Base-by-base conservation (phyloP, 2,797 vertebrate genomes). In the Pampus argenteus region DNA sequence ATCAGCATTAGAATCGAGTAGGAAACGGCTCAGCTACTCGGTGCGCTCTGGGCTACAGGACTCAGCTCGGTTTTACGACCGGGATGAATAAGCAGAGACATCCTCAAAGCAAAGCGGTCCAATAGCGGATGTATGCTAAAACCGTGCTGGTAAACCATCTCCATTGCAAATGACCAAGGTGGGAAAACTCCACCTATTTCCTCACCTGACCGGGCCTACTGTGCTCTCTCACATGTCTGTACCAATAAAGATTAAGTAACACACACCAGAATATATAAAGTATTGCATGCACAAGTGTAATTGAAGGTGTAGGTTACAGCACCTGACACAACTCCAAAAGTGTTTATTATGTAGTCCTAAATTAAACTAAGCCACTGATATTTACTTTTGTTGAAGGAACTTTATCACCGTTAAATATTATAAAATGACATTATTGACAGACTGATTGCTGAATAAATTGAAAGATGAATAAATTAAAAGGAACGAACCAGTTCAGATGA, bases 1-100 rank as follows among this genome's bases (percentile, higher is more conserved):
- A 95, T 96, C 93, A 94, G 91, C 95, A 96, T 95, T 91, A 94
- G 92, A 95, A 96, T 94, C 77, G 71, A 86, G 83, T 74, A 95
- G 95, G 95, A 95, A 95, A 95, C 92, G 84, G 87, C 91, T 71
- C 86, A 87, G 91, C 91, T 90, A 91, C 84, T 71, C 62, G 44
- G 62, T 68, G 86, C 75, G 90, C 84, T 85, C 79, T 50, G 81
- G 71, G 85, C 81, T 62, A 51, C 58, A 40, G 62, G 74, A 57
- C 71, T 72, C 69, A 71, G 82, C 74, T 50, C 65, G 63, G 76
- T 47, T 88, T 89, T 86, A 90, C 65, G 78, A 76, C 78, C 71
- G 29, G 74, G 72, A 87, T 90, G 88, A 93, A 93, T 90, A 59
- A 76, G 66, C 81, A 47, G 59, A 75, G 78, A 36, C 31, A 83